These are phyloP conservation scores for Trichoplusia ni DNA, from an alignment of 1,140 invertebrate species.

Conservation along the genomic window DNA sequence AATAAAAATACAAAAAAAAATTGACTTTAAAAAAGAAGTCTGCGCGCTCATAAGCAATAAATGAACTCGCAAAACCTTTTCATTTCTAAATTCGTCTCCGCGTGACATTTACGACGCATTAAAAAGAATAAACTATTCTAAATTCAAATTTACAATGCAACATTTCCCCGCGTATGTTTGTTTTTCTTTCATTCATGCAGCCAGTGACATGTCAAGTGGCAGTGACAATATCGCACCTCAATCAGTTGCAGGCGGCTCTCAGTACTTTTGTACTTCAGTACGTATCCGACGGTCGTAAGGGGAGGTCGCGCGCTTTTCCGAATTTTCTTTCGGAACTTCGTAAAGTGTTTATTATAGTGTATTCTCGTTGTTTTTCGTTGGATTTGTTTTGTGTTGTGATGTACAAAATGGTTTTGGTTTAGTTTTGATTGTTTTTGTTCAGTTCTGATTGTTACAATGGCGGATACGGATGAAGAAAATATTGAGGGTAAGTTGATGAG, in stretches of 20 bases:
- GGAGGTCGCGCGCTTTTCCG: constrained; percentile 11
- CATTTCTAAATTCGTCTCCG: too few species aligned
- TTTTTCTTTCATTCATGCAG: constrained; percentile 15
- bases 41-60: too few species aligned
- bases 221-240: too few species aligned
- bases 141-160: constrained; percentile 8
- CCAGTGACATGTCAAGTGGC: too few species aligned
- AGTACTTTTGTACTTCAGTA: too few species aligned
- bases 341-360: constrained; percentile 1
- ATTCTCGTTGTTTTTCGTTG: constrained; percentile 5
- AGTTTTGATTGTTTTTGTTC: constrained; percentile 7
- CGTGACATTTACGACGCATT: not conserved
- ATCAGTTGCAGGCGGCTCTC: too few species aligned
- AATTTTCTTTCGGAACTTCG: constrained; percentile 11
- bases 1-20: too few species aligned
- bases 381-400: constrained; percentile 8
- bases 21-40: too few species aligned
- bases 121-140: constrained; percentile 3
- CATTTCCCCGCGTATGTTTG: constrained; percentile 7
- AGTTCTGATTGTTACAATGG: not conserved
- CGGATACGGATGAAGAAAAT: constrained; percentile 15
- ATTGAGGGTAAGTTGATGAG: constrained; percentile 21
- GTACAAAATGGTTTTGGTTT: not conserved
- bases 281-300: not conserved
- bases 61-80: too few species aligned